Base-by-base conservation (phyloP, 2,113 vertebrate genomes). In the pig (Sus scrofa) region DNA sequence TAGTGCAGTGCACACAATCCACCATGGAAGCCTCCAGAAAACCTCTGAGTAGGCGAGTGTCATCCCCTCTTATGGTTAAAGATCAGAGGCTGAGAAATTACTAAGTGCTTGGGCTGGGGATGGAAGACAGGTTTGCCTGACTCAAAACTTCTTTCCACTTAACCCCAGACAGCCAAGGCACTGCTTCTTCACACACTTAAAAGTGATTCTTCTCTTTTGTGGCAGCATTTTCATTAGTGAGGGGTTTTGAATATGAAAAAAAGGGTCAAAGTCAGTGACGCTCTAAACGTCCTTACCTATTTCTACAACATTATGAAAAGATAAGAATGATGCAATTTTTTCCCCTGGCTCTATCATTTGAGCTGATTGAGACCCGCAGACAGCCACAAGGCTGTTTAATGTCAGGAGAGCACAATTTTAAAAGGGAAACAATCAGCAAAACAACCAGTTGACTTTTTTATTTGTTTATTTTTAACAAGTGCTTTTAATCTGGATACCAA, bases 251-350 rank as follows among this genome's bases (percentile, higher is more conserved):
- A 16, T 54, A 5, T 32, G n/a, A 56, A 0, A 2, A 1, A 11
- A 30, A 52, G 32, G 2, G 37, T 52, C 34, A 52, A 74, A 63
- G 13, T 18, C 63, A 83, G 2, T 10, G 77, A 26, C 60, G 52
- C 32, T 87, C 54, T 68, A 77, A n/a, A 89, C 18, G 13, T 89
- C 62, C 30, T 4, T 44, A 74, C 63, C 52, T 68, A n/a, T 75
- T 96, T 88, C 27, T 86, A 91, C 54, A 85, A 71, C 30, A 68
- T 85, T 82, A 37, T 56, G 62, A 56, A 34, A n/a, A 95, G 7
- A 39, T 20, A 34, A 56, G 26, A 39, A 39, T 30, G 22, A 74
- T 9, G 32, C 16, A 16, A 37, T 83, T 97, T 93, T 91, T 71
- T 82, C 89, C 74, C 63, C 34, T 60, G 34, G 54, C 70, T 92